Base-by-base conservation (phyloP, 2,797 vertebrate genomes). In the Lophius americanus region DNA sequence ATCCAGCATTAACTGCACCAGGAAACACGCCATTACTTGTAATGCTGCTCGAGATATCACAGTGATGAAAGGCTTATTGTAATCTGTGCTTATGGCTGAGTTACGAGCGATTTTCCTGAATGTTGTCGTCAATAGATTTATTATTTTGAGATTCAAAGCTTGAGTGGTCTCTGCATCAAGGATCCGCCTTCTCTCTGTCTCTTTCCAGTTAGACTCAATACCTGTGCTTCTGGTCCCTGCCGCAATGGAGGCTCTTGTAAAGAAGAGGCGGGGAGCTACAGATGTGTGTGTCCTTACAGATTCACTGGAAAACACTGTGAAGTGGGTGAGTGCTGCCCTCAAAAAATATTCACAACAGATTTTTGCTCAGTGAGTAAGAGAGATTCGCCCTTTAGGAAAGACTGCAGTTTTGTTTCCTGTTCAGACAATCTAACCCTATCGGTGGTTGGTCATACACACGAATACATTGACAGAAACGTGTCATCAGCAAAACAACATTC, bases 301-400 rank as follows among this genome's bases (percentile, higher is more conserved):
- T 99, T 99, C 90, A 96, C 95, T 0, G 97, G 98, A 49, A 96
- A 94, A 86, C 96, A 98, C 92, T 99, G 97, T 9, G 98, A 99
- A 94, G 97, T 98, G 32, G 97, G 98, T 99, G 90, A 84, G 95
- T 91, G 53, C 13, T 9, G 8, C n/a, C 33, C 23, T 33, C 3
- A 4, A 9, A 44, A 37, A 0, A 44, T 3, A 51, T 42, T 42
- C 5, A 12, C 5, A 33, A 77, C 47, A 7, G 23, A 23, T 23
- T 23, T 23, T 23, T 23, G 23, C 23, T 23, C 23, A 23, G 2
- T 23, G 23, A 23, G 23, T 23, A 23, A 23, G 23, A 23, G 1
- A 23, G 23, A 23, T 23, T 23, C 23, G 23, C 23, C 23, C 23
- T 23, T 2, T 23, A 23, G 23, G 23, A 23, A 38, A 38, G 37